Conservation (phyloP, 64 coral and sea anemone genomes). For the Cladopsammia gracilis region DNA sequence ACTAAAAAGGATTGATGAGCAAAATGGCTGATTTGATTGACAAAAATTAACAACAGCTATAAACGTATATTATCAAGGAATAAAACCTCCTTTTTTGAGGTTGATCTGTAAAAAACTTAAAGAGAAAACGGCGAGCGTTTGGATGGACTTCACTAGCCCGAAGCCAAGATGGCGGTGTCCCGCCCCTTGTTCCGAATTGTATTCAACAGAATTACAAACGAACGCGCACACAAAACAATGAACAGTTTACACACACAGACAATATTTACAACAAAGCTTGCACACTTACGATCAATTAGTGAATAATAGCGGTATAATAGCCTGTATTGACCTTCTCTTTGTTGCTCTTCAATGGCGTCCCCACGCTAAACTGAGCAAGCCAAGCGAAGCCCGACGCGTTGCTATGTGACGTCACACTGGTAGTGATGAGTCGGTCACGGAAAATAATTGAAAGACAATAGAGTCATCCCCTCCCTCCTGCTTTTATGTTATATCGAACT, state of each 20-base stretch:
- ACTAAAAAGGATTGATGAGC: conserved; percentile 19
- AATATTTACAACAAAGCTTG: not conserved
- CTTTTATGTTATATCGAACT: too few relatives aligned
- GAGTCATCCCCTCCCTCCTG: not conserved
- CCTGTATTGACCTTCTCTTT: not conserved
- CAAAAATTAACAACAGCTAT: not conserved
- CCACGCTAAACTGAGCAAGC: conserved; percentile 6
- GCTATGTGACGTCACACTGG: conserved; percentile 10
- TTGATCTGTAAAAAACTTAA: not conserved
- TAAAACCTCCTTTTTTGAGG: not conserved
- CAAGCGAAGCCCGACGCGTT: not conserved
- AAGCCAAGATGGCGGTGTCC: not conserved
- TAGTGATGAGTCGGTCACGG: conserved; percentile 6
- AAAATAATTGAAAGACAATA: not conserved
- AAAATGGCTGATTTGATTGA: not conserved
- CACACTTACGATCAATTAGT: not conserved
- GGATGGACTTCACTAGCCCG: not conserved
- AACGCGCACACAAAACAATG: not conserved
- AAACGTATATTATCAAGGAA: not conserved
- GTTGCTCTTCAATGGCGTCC: not conserved
- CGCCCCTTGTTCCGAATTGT: not conserved
- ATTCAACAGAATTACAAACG: not conserved
- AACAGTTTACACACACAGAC: not conserved
- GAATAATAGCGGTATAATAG: not conserved
- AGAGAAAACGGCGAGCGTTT: not conserved